Conservation (phyloP, 2,113 vertebrate genomes). For the Phyllostomus hastatus region DNA sequence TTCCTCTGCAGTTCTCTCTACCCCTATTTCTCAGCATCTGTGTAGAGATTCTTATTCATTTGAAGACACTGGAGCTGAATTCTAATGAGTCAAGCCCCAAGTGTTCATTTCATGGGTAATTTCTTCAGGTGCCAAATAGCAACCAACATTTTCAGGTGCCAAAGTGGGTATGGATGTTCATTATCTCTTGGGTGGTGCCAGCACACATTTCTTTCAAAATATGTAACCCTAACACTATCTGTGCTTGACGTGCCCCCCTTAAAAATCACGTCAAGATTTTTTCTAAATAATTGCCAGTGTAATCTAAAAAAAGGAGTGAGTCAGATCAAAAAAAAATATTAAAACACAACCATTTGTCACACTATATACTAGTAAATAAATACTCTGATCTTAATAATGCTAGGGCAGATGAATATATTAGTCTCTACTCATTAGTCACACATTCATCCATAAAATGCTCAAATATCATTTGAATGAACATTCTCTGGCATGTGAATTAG, state of each 20-base stretch:
- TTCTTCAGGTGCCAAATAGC: constrained; percentile 56
- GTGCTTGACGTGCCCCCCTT: neutral
- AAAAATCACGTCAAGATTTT: neutral
- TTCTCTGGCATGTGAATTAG: neutral
- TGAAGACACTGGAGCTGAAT: constrained; percentile 15
- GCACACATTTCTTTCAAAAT: neutral
- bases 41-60: constrained; percentile 56
- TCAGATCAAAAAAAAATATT: neutral
- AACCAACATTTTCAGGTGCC: constrained; percentile 17
- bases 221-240: constrained; percentile 20
- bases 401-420: constrained; percentile 24
- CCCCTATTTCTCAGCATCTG: constrained; percentile 25
- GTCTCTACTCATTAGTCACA: constrained; percentile 60
- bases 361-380: constrained; percentile 58
- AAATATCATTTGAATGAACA: constrained; percentile 43
- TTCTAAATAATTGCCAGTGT: neutral
- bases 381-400: constrained; percentile 36
- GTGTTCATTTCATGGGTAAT: constrained; percentile 54
- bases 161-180: neutral
- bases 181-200: constrained; percentile 12
- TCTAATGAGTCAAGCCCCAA: constrained; percentile 30
- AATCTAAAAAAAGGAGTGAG: neutral
- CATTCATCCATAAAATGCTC: constrained; percentile 28
- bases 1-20: constrained; percentile 32
- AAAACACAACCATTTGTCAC: neutral